Conservation (phyloP, 2,797 vertebrate genomes). For the Distichodus sexfasciatus region DNA sequence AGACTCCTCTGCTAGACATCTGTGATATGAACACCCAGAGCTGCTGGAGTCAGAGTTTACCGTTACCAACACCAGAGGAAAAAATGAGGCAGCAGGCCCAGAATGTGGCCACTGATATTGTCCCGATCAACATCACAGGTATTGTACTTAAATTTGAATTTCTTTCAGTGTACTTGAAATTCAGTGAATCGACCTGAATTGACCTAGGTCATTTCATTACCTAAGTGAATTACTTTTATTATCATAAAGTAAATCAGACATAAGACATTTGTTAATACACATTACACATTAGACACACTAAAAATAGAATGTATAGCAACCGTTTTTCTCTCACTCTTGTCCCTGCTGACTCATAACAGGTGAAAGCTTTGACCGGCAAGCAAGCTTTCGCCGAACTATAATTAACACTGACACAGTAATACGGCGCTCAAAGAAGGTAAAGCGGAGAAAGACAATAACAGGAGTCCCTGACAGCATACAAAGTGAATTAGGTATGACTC, state of each 20-base stretch:
- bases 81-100: slow-evolving; percentile 87
- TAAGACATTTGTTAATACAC: too few relatives aligned
- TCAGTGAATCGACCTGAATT: too few relatives aligned
- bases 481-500: slow-evolving; percentile 83
- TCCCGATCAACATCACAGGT: slow-evolving; percentile 85
- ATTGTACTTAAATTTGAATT: neutral
- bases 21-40: slow-evolving; percentile 73
- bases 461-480: slow-evolving; percentile 81
- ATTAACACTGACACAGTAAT: slow-evolving; percentile 85
- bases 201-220: too few relatives aligned
- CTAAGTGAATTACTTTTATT: too few relatives aligned
- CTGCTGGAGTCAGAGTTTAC: slow-evolving; percentile 77
- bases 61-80: slow-evolving; percentile 93
- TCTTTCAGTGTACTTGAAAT: too few relatives aligned
- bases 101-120: slow-evolving; percentile 79
- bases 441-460: slow-evolving; percentile 85
- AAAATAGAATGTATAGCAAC: too few relatives aligned
- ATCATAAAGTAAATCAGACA: too few relatives aligned
- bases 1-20: slow-evolving; percentile 64
- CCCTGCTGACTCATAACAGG: slow-evolving; percentile 67
- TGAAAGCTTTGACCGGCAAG: slow-evolving; percentile 95
- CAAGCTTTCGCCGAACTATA: slow-evolving; percentile 85
- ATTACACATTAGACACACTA: too few relatives aligned
- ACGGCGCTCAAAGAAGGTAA: slow-evolving; percentile 84
- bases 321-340: too few relatives aligned